Base-by-base conservation (phyloP, 2,113 vertebrate species). In the Ciconia maguari region DNA sequence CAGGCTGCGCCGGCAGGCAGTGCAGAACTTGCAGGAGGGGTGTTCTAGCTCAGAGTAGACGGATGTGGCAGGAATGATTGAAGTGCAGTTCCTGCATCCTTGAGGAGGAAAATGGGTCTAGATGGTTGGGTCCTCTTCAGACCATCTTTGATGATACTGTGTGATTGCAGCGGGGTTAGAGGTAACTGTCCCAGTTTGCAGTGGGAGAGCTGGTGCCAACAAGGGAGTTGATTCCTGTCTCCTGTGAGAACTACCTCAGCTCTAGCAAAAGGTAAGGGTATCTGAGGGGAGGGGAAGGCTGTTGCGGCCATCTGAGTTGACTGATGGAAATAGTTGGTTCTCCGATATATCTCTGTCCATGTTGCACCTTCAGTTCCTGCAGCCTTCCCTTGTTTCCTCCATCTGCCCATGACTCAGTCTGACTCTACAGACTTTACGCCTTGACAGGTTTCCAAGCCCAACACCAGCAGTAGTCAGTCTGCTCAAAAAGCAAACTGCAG, bases 31-130 rank as follows among this genome's bases (percentile, higher is more conserved):
- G 55, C 52, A 54, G 52, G 57, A 75, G 32, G 61, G 51, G 4
- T 41, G 34, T 46, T 48, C 42, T 18, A 38, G 34, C 49, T 64
- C 26, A n/a, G 80, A 20, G n/a, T 19, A 52, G 54, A 19, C 1
- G 11, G 58, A 21, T 0, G 0, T 18, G 13, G 52, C 58, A 72
- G 64, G 52, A 84, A 71, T 8, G n/a, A 70, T 5, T 1, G 1
- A 54, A 54, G 13, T 18, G 30, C 51, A 38, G 51, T 24, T 55
- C 30, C 30, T 70, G n/a, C n/a, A 11, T 42, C 69, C 75, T 41
- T 36, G 36, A 72, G 64, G 16, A 16, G 3, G 21, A 77, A 66
- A 76, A 42, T 8, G 32, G 27, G 8, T 49, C 21, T n/a, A 38
- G 57, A 18, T 46, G 62, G 13, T 65, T 2, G 1, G 25, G 52